Evolutionary conservation across 2,888 invertebrate species (phyloP).

Genomic region (Gryllus longicercus): DNA sequence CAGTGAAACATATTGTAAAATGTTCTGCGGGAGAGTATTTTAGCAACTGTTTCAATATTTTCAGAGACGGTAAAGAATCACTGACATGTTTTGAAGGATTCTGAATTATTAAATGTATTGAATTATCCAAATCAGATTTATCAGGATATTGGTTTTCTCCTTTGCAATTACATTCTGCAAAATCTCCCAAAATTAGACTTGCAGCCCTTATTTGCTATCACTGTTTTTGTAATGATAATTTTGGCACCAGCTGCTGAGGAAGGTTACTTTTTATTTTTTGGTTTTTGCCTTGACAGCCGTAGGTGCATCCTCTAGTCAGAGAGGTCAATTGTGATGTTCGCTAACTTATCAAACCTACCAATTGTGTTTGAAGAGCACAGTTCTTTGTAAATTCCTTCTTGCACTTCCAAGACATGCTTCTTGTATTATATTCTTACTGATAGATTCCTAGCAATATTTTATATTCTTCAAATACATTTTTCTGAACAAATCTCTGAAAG

Average conservation of each 20-base stretch:
- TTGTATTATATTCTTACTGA: too few species aligned
- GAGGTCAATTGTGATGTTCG: neutral
- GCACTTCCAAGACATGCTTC: too few species aligned
- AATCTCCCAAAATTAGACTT: neutral
- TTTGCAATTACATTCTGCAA: neutral
- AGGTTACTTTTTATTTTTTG: neutral
- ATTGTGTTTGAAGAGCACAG: too few species aligned
- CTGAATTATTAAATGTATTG: too few species aligned
- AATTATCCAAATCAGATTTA: too few species aligned
- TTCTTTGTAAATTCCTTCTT: too few species aligned
- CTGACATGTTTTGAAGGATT: too few species aligned
- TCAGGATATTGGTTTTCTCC: neutral
- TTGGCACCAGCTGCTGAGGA: slow-evolving; percentile 17
- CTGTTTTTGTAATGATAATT: neutral
- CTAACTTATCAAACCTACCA: too few species aligned
- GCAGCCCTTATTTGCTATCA: neutral
- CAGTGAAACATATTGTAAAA: neutral
- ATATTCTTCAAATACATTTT: too few species aligned
- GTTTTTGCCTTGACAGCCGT: slow-evolving; percentile 2
- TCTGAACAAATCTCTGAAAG: too few species aligned
- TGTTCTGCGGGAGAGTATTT: slow-evolving; percentile 2
- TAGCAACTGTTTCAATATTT: neutral
- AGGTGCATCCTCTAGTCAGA: slow-evolving; percentile 11
- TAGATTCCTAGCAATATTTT: too few species aligned
- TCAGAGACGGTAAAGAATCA: neutral